A percentile compares a stretch with the other conserved stretches of the same genome.
These are phyloP conservation scores for Drosophila parvula DNA, from an alignment of 1,140 invertebrate species.

Conservation along the genomic window DNA sequence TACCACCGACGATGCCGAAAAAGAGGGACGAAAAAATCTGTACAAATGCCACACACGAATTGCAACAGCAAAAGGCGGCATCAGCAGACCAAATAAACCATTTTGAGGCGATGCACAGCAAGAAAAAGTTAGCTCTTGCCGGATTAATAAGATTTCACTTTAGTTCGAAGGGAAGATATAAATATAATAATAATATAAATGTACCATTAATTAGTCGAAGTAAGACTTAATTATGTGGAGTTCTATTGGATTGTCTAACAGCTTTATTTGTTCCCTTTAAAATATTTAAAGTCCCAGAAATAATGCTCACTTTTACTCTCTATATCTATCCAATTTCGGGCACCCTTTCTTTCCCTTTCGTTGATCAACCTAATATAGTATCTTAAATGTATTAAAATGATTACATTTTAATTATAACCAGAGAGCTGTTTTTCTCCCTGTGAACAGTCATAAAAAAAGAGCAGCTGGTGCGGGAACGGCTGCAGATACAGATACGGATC, in stretches of 20 bases:
- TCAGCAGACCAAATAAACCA: conserved; percentile 30
- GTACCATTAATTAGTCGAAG: neutral
- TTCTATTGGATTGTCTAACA: too few relatives aligned
- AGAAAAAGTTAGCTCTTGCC: neutral
- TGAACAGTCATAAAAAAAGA: conserved; percentile 5
- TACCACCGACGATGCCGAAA: conserved; percentile 38
- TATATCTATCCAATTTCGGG: neutral
- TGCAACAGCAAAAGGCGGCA: conserved; percentile 32
- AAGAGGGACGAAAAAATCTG: conserved; percentile 39
- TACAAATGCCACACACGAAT: conserved; percentile 52
- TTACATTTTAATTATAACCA: neutral
- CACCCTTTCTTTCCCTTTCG: neutral
- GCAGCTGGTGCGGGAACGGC: conserved; percentile 20
- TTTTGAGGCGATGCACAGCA: conserved; percentile 3
- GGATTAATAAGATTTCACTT: neutral
- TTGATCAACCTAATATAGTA: neutral
- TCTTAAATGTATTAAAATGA: neutral
- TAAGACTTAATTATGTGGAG: too few relatives aligned
- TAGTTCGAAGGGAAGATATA: neutral
- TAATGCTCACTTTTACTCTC: too few relatives aligned
- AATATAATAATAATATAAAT: neutral
- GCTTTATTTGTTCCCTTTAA: neutral
- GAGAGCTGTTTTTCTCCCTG: neutral
- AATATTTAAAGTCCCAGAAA: neutral
- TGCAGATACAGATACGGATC: conserved; percentile 44